Evolutionary conservation across 2,888 invertebrate species (phyloP).

Genomic region (Caenorhabditis becei): DNA sequence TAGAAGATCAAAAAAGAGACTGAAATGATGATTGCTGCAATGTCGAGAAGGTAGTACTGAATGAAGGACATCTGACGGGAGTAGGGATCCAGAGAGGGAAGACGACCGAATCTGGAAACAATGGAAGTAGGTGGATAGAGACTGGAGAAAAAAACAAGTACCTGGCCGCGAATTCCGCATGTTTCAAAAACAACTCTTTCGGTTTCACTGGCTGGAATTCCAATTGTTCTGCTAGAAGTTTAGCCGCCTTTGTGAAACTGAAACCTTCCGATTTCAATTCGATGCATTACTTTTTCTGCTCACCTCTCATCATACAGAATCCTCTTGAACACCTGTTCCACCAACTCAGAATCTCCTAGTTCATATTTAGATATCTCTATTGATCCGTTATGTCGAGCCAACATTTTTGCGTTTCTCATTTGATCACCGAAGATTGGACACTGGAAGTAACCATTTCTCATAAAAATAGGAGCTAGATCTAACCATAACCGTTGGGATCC

Average conservation of each 20-base stretch:
- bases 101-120: conserved; percentile 48
- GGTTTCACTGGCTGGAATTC: conserved; percentile 46
- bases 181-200: conserved; percentile 43
- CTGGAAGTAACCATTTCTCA: conserved; percentile 12
- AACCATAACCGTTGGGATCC: conserved; percentile 48
- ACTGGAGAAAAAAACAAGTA: too few relatives aligned
- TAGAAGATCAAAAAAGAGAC: neutral
- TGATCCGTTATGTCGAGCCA: conserved; percentile 51
- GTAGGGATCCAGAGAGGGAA: conserved; percentile 48
- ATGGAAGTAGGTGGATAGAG: too few relatives aligned
- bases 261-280: neutral
- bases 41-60: conserved; percentile 49
- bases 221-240: conserved; percentile 13
- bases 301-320: conserved; percentile 56
- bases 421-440: conserved; percentile 65
- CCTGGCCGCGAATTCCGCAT: conserved; percentile 62
- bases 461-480: neutral
- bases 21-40: conserved; percentile 17
- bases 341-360: conserved; percentile 8
- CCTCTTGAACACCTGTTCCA: conserved; percentile 19
- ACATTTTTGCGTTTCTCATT: conserved; percentile 63
- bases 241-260: neutral
- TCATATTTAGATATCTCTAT: conserved; percentile 61
- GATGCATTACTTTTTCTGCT: neutral
- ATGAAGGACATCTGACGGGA: conserved; percentile 45